phyloP scores from a whole-genome alignment of 2,113 vertebrate species.

The Limanda limanda region DNA sequence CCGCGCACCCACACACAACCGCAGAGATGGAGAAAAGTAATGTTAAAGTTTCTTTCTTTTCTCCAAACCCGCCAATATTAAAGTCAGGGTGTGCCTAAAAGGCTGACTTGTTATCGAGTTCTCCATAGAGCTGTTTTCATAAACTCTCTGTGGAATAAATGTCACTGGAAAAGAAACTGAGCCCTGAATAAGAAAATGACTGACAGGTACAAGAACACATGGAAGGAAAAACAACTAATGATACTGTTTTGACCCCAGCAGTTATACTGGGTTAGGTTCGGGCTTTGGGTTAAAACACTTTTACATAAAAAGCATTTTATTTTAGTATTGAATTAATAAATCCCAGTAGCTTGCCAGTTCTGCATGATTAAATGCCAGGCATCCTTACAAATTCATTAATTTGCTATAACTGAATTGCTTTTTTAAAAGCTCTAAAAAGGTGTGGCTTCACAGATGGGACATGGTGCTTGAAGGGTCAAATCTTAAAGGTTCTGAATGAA shows the following conservation, averaged over 20 bases:
- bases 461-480: not conserved
- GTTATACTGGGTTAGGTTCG: not conserved
- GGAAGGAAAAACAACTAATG: conserved; percentile 3
- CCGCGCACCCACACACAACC: conserved; percentile 10
- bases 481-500: conserved; percentile 27
- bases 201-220: conserved; percentile 23
- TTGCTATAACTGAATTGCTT: not conserved
- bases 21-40: conserved; percentile 20
- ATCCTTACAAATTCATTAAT: not conserved
- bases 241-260: conserved; percentile 15
- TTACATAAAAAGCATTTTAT: not conserved
- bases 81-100: conserved; percentile 37
- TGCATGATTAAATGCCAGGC: not conserved
- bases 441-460: not conserved
- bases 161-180: conserved; percentile 34
- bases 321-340: conserved; percentile 1
- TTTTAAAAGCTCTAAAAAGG: not conserved
- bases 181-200: conserved; percentile 10
- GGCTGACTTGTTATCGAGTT: conserved; percentile 41
- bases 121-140: conserved; percentile 23
- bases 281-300: not conserved
- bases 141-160: conserved; percentile 36
- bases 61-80: conserved; percentile 35
- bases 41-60: conserved; percentile 38
- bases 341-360: not conserved